Evolutionary conservation across 2,113 vertebrate genomes (phyloP).

Genomic region (Dendrocopos noguchii): DNA sequence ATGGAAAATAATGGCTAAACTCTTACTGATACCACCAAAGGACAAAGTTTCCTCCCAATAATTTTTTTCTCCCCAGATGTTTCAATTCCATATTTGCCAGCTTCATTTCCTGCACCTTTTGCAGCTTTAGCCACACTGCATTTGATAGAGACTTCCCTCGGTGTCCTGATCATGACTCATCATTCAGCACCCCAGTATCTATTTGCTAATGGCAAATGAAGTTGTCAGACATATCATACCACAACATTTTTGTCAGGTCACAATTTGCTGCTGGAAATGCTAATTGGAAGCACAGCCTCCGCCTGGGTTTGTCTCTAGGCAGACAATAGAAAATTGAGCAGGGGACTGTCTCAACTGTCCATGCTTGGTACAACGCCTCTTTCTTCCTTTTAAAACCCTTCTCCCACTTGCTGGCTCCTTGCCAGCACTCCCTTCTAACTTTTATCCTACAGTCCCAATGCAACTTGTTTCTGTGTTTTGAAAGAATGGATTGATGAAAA

Average conservation of each 20-base stretch:
- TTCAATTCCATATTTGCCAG: not conserved
- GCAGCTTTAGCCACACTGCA: not conserved
- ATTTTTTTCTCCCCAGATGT: not conserved
- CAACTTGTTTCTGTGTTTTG: not conserved
- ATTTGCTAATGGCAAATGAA: constrained; percentile 16
- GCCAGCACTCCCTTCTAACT: not conserved
- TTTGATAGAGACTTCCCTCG: not conserved
- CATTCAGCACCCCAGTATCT: not conserved
- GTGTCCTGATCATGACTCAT: not conserved
- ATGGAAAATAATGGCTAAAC: not conserved
- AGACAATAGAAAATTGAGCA: not conserved
- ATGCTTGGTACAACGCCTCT: not conserved
- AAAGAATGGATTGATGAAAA: not conserved
- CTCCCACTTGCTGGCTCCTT: not conserved
- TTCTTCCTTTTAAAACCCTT: not conserved
- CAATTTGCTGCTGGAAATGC: not conserved
- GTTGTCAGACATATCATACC: not conserved
- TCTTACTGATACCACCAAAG: not conserved
- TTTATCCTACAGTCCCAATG: accelerated
- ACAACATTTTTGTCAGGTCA: not conserved
- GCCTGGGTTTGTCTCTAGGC: not conserved
- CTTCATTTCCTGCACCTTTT: not conserved
- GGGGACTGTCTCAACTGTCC: not conserved
- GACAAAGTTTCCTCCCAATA: not conserved
- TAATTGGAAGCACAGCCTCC: constrained; percentile 10